phyloP scores from a whole-genome alignment of 1,140 invertebrate species.

The Nixonia krombeini region DNA sequence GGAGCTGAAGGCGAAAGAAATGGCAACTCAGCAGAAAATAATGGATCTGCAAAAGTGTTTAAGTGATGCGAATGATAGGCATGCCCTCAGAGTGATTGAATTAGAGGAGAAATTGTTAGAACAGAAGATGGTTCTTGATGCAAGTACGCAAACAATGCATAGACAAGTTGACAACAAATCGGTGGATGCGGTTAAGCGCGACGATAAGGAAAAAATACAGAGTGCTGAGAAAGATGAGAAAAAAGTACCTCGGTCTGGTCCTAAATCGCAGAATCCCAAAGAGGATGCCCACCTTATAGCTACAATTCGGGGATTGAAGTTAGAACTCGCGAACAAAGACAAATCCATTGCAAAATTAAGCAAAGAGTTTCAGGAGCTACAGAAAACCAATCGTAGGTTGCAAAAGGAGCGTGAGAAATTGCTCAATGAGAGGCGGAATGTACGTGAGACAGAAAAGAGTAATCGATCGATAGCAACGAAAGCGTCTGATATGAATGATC shows the following conservation, averaged over 20 bases:
- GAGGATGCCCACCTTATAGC: conserved; percentile 83
- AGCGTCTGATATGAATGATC: conserved; percentile 58
- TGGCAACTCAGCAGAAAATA: conserved; percentile 78
- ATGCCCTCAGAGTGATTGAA: conserved; percentile 81
- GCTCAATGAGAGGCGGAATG: conserved; percentile 60
- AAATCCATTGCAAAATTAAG: conserved; percentile 79
- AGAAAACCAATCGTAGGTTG: conserved; percentile 80
- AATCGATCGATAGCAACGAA: conserved; percentile 58
- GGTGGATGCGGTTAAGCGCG: conserved; percentile 26
- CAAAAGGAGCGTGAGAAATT: conserved; percentile 81
- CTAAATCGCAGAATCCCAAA: conserved; percentile 69
- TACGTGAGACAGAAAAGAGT: conserved; percentile 40
- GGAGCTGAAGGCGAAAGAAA: conserved; percentile 78
- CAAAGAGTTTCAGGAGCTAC: conserved; percentile 81
- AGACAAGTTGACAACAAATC: conserved; percentile 43
- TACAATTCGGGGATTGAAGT: conserved; percentile 82
- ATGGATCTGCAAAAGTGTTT: conserved; percentile 81
- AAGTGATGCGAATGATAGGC: conserved; percentile 81
- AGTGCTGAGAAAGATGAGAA: conserved; percentile 39
- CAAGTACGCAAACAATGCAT: conserved; percentile 55
- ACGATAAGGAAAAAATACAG: conserved; percentile 43
- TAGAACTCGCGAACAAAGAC: conserved; percentile 81
- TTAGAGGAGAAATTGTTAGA: conserved; percentile 73
- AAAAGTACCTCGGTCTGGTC: conserved; percentile 29
- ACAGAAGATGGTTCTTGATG: conserved; percentile 39